phyloP scores from a whole-genome alignment of 2,888 invertebrate species.

The Folsomia manolachei region DNA sequence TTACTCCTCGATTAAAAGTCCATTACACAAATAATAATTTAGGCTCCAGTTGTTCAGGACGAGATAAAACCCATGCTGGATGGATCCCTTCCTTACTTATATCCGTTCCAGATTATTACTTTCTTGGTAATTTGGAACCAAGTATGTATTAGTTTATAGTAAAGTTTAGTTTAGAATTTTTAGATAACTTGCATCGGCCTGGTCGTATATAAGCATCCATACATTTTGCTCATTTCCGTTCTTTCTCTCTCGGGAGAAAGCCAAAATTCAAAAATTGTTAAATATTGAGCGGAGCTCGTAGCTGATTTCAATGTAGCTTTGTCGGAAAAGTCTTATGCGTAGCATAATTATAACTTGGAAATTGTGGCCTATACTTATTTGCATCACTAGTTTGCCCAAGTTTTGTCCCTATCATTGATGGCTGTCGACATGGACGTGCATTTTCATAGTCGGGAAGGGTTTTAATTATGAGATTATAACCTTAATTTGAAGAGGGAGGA shows the following conservation, averaged over 20 bases:
- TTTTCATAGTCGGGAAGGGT: not conserved
- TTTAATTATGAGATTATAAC: constrained; percentile 6
- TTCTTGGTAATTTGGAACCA: not conserved
- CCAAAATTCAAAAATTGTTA: not conserved
- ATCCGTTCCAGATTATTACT: constrained; percentile 5
- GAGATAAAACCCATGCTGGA: not conserved
- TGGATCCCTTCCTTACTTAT: not conserved
- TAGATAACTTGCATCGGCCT: not conserved
- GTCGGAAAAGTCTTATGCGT: not conserved
- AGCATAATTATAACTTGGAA: not conserved
- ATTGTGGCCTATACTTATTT: not conserved
- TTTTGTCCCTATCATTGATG: not conserved
- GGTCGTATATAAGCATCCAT: no score
- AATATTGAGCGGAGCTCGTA: not conserved
- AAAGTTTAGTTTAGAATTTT: not conserved
- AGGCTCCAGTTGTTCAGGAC: constrained; percentile 14
- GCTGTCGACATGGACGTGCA: not conserved
- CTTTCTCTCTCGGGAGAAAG: not conserved
- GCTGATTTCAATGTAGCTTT: no score
- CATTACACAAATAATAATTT: constrained; percentile 20
- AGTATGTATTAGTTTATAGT: no score
- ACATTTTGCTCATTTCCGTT: not conserved
- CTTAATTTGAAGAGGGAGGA: constrained; percentile 6
- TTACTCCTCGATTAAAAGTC: constrained; percentile 20
- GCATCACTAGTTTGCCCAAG: not conserved